Base-by-base conservation (phyloP, 2,797 vertebrate species). In the Cephalopachus bancanus region DNA sequence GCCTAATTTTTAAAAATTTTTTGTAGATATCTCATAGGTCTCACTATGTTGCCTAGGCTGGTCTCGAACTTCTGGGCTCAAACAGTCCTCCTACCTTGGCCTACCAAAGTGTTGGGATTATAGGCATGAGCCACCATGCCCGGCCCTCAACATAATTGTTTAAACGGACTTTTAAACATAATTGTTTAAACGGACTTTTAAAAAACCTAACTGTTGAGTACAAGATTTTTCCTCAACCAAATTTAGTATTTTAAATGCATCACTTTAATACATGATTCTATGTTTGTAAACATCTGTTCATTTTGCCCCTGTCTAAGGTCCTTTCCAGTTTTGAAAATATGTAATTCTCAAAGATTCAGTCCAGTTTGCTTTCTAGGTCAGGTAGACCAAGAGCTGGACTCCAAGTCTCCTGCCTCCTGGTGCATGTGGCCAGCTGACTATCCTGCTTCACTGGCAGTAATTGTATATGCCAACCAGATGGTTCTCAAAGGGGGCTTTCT, bases 401-500 rank as follows among this genome's bases (percentile, higher is more conserved):
- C 69, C 69, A 83, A 59, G 78, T 53, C 44, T 67, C 75, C 88
- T 30, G 65, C 59, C 8, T 57, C 26, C 64, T 89, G 57, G 75
- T 11, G 44, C 84, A 22, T 22, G 28, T 59, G 76, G 72, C 90
- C 67, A 69, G 51, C 53, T 30, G 65, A 84, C 86, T 71, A 28
- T 55, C 88, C 89, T 9, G 1, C 62, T 93, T 71, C 30, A 5
- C 51, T 80, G 81, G 88, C 10, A 91, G 97, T 85, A 94, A 90
- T 91, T 75, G 88, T 95, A 94, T 85, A 96, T 93, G 86, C 44
- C 74, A 78, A 60, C 37, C 71, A 95, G 95, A 93, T 94, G 91
- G 91, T 83, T 95, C 89, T 96, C 51, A 8, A 79, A 97, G 74
- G 17, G 88, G 81, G 17, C 49, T 96, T 96, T 91, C 83, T 91